A percentile compares a stretch with the other conserved stretches of the same genome.
Evolutionary conservation across 2,113 vertebrate species (phyloP).

Genomic region (Chiloscyllium plagiosum): DNA sequence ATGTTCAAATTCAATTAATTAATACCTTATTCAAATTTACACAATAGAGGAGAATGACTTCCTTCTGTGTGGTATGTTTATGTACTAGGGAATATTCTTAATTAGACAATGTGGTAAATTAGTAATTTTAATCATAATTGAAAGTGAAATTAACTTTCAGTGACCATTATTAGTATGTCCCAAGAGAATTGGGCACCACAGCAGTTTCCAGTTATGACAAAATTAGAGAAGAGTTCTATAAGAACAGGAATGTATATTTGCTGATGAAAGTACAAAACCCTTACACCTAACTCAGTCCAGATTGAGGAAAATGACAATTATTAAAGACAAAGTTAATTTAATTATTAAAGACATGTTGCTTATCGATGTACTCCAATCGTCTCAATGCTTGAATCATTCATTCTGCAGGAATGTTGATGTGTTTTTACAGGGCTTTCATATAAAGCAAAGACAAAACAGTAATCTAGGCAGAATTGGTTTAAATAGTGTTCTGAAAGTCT

Average conservation of each 20-base stretch:
- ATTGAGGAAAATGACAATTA: background rate
- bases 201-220: background rate
- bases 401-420: background rate
- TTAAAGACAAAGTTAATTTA: background rate
- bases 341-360: background rate
- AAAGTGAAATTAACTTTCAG: background rate
- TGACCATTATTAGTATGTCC: background rate
- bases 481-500: too few species aligned
- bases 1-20: background rate
- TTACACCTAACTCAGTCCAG: background rate
- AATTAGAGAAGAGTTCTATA: background rate
- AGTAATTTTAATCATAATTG: background rate
- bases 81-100: background rate
- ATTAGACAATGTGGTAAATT: background rate
- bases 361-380: background rate
- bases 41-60: background rate
- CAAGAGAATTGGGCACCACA: background rate
- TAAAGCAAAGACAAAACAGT: too few species aligned
- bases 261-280: background rate
- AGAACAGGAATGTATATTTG: background rate
- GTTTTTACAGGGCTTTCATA: too few species aligned
- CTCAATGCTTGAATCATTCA: background rate
- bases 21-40: background rate
- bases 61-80: background rate
- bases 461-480: too few species aligned